Conservation (phyloP, 1,140 invertebrate genomes). For the Pteromalus puparum region DNA sequence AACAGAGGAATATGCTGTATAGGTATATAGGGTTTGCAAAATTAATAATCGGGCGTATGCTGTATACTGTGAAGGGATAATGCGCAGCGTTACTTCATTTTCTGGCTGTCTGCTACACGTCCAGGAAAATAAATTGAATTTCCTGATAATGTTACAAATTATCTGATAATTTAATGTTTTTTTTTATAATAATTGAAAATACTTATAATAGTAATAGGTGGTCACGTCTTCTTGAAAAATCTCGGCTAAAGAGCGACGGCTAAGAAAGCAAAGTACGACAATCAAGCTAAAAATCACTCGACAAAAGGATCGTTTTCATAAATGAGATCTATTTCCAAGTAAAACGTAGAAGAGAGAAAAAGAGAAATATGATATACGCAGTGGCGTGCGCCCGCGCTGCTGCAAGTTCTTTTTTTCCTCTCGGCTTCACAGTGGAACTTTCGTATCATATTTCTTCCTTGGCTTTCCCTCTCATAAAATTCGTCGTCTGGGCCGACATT, state of each 20-base stretch:
- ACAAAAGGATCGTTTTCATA: slow-evolving; percentile 12
- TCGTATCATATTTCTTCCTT: slow-evolving; percentile 30
- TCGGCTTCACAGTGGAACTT: slow-evolving; percentile 37
- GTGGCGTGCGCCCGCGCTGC: background rate
- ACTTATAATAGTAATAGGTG: too few relatives aligned
- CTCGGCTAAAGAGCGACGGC: background rate
- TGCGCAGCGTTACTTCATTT: background rate
- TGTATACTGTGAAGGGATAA: background rate
- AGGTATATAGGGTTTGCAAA: background rate
- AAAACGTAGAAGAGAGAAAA: slow-evolving; percentile 4
- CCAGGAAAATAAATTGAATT: background rate
- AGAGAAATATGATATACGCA: slow-evolving; percentile 37
- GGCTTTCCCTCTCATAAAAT: slow-evolving; percentile 44
- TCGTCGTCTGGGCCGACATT: slow-evolving; percentile 35
- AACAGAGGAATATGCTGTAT: background rate
- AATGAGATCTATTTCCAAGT: slow-evolving; percentile 28
- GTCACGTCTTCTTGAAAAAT: background rate
- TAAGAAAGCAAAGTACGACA: background rate
- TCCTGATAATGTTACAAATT: background rate
- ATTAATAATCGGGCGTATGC: background rate
- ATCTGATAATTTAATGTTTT: too few relatives aligned
- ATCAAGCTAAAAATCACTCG: slow-evolving; percentile 20
- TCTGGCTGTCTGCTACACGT: background rate
- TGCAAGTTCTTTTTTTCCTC: slow-evolving; percentile 29
- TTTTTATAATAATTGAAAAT: too few relatives aligned